Evolutionary conservation across 2,797 vertebrate genomes (phyloP).

Genomic region (Scomberomorus guttatus): DNA sequence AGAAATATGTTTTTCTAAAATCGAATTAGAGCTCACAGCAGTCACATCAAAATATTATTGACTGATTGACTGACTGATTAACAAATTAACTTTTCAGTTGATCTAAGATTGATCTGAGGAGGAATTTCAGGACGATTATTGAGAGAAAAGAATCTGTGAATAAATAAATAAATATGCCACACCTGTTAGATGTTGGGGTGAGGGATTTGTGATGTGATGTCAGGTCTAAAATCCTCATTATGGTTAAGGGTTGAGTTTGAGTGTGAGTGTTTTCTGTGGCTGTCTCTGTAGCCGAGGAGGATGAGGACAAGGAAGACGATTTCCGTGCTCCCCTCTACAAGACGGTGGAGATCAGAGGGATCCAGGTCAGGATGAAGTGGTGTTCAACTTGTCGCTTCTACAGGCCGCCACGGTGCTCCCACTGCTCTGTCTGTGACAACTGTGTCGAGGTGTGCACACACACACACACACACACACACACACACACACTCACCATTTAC

Average conservation of each 20-base stretch:
- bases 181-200: too few species aligned
- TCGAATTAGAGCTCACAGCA: too few species aligned
- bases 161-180: too few species aligned
- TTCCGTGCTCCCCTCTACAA: constrained; percentile 97
- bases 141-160: too few species aligned
- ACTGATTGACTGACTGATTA: too few species aligned
- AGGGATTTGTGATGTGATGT: background rate
- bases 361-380: constrained; percentile 99
- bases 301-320: constrained; percentile 98
- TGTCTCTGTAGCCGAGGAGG: constrained; percentile 90
- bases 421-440: constrained; percentile 98
- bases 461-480: background rate
- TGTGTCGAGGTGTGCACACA: constrained; percentile 93
- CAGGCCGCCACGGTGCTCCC: constrained; percentile 95
- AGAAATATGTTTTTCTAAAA: background rate
- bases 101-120: too few species aligned
- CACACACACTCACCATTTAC: background rate
- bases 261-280: background rate
- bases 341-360: constrained; percentile 96
- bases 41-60: too few species aligned
- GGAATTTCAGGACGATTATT: too few species aligned
- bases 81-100: too few species aligned
- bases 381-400: constrained; percentile 98
- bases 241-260: background rate
- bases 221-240: background rate